Conservation (phyloP, 2,888 invertebrate genomes). For the Selenia dentaria region DNA sequence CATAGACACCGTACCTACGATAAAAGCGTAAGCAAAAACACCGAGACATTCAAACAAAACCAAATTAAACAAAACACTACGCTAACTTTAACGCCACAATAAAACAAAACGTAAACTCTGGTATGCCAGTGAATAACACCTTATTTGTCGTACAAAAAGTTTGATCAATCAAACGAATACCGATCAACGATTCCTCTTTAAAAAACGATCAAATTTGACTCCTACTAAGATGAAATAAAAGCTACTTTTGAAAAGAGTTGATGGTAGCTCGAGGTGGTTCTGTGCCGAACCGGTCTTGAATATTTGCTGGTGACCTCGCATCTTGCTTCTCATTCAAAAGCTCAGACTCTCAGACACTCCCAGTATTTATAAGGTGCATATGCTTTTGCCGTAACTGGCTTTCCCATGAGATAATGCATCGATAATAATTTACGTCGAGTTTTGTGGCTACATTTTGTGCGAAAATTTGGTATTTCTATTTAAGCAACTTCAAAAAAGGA, state of each 20-base stretch:
- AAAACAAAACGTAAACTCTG: conserved; percentile 27
- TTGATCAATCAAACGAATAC: conserved; percentile 38
- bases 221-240: conserved; percentile 17
- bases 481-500: too few species aligned
- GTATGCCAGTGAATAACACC: conserved; percentile 37
- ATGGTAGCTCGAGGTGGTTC: conserved; percentile 21
- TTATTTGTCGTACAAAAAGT: conserved; percentile 42
- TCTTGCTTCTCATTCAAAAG: conserved; percentile 36
- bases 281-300: conserved; percentile 38
- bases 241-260: conserved; percentile 15
- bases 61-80: conserved; percentile 20
- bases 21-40: too few species aligned
- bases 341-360: conserved; percentile 29
- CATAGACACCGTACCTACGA: too few species aligned
- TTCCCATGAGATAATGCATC: conserved; percentile 7
- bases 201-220: not conserved
- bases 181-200: conserved; percentile 24
- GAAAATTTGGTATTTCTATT: too few species aligned
- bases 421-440: too few species aligned
- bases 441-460: too few species aligned
- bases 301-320: conserved; percentile 43
- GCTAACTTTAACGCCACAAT: conserved; percentile 14
- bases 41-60: not conserved
- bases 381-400: conserved; percentile 23
- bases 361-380: conserved; percentile 27